phyloP scores from a whole-genome alignment of 1,140 invertebrate species.

The Eriocheir sinensis region DNA sequence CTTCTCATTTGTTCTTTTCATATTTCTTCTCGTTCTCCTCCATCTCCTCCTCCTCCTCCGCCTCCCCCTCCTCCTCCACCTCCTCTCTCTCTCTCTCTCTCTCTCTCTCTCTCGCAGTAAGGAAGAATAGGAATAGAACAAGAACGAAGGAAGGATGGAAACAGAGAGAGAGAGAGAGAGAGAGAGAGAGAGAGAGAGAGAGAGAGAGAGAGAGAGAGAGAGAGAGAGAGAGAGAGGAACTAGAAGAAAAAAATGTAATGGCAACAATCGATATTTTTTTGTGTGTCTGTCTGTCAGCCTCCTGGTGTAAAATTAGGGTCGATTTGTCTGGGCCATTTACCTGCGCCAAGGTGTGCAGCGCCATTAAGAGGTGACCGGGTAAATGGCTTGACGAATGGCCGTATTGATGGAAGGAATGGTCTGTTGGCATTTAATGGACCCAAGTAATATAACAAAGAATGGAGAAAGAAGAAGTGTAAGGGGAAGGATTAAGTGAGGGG shows the following conservation, averaged over 20 bases:
- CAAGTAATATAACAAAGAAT: not conserved
- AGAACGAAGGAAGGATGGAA: not conserved
- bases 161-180: not conserved
- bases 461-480: not conserved
- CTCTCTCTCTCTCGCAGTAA: not conserved
- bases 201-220: not conserved
- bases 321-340: not conserved
- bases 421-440: not conserved
- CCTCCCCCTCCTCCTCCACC: not conserved
- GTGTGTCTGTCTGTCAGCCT: not conserved
- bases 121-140: not conserved
- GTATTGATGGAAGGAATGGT: slow-evolving; percentile 4
- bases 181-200: slow-evolving; percentile 31
- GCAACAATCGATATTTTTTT: not conserved
- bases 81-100: slow-evolving; percentile 33
- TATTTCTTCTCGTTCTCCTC: not conserved
- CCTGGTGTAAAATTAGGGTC: not conserved
- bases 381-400: slow-evolving; percentile 12
- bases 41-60: not conserved
- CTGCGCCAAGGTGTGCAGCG: not conserved
- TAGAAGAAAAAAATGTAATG: not conserved
- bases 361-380: not conserved
- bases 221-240: not conserved
- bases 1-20: not conserved
- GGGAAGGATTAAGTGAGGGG: not conserved